Evolutionary conservation across 2,113 vertebrate species (phyloP), one percentile per base, ranked within the genome.

Genomic region (Colaptes auratus): DNA sequence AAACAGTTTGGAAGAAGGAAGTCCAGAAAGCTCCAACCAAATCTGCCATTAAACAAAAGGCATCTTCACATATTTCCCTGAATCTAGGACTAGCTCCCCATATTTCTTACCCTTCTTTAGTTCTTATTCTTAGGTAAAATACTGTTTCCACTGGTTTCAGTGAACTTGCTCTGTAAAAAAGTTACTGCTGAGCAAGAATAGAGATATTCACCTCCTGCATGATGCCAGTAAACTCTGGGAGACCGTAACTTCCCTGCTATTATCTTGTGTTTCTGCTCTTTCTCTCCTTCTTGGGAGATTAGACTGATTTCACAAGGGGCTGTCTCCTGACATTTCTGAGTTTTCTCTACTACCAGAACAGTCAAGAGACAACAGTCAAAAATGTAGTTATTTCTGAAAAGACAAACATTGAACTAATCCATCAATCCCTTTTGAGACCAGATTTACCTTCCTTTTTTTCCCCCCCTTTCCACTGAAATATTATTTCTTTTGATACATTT

Each of bases 391-490:
- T 85, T 82, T 86, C 73, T 52, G 56, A 92, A 88, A 66, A 60
- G 16, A 63, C 25, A 84, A 72, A 77, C 74, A 59, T 76, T 3
- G 39, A 82, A 30, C 50, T 0, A 92, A 80, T 65, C 30, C 6
- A 33, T 95, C 85, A 89, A 85, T 39, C 82, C 0, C 3, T 46
- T 85, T 82, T 76, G 66, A 82, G 63, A 80, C 16, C 24, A 88
- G 66, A 35, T 74, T 90, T 67, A 91, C 82, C 72, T 86, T 80
- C 56, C 48, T 88, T 66, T 76, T 44, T 82, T 66, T 76, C n/a
- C n/a, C n/a, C n/a, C n/a, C n/a, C 67, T 85, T 79, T 87, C 85
- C 52, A 80, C 46, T 80, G 75, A 76, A 94, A 73, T 27, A 70
- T 52, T 79, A 61, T 80, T 73, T 94, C n/a, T 77, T 36, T 80